Conservation (phyloP, 2,797 vertebrate species). For the Acrocephalus scirpaceus region DNA sequence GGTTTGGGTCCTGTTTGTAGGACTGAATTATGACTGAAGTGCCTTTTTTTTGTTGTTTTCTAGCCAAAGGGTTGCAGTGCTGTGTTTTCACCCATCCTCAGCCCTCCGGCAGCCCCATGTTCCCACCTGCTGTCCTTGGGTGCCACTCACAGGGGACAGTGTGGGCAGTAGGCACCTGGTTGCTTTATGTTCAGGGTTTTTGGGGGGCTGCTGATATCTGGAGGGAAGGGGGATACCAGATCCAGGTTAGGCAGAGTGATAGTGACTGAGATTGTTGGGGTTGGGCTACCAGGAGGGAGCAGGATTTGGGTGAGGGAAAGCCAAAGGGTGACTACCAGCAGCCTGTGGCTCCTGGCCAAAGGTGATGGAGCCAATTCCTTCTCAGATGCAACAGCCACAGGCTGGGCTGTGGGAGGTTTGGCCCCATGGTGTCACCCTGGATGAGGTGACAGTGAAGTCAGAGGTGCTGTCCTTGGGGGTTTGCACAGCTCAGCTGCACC, state of each 20-base stretch:
- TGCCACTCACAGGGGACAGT: background rate
- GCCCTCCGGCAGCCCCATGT: fast-evolving
- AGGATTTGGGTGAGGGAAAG: background rate
- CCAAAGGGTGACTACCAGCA: background rate
- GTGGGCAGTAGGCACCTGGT: background rate
- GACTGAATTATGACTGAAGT: background rate
- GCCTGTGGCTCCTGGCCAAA: background rate
- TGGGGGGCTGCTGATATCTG: background rate
- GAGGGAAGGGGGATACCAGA: background rate
- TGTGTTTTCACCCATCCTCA: background rate
- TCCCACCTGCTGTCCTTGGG: background rate
- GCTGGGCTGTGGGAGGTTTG: background rate
- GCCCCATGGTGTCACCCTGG: background rate
- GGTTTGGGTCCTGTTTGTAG: background rate
- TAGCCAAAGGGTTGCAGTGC: background rate
- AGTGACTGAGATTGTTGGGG: background rate
- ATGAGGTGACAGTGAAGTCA: background rate
- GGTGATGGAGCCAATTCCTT: background rate
- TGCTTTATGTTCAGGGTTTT: background rate
- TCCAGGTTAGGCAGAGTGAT: fast-evolving
- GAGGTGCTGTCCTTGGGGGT: background rate
- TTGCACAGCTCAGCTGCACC: fast-evolving
- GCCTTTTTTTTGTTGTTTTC: background rate
- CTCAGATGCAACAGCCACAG: background rate
- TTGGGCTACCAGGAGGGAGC: background rate